A percentile compares a stretch with the other conserved stretches of the same genome.
These are phyloP conservation scores for Eilema caniola DNA, from an alignment of 2,888 invertebrate species.

Conservation along the genomic window DNA sequence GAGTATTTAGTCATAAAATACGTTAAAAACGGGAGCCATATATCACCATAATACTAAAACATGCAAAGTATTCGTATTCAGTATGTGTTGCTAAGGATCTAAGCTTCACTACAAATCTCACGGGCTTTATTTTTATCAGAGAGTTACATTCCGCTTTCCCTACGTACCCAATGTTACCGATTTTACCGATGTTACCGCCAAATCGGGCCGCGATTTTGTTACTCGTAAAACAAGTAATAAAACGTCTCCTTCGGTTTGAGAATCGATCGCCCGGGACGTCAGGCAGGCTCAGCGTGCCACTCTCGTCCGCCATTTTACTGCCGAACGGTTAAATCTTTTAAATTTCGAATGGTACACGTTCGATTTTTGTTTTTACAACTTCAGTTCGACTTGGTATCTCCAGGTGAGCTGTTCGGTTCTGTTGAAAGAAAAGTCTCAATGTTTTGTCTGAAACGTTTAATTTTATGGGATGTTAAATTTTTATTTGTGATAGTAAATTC, in stretches of 20 bases:
- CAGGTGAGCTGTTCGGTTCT: constrained; percentile 39
- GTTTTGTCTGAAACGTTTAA: constrained; percentile 25
- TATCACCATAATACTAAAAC: constrained; percentile 33
- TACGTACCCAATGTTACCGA: constrained; percentile 38
- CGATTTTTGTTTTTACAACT: constrained; percentile 54
- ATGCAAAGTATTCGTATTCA: constrained; percentile 51
- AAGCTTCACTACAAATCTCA: constrained; percentile 61
- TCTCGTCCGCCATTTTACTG: constrained; percentile 61
- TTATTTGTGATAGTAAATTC: constrained; percentile 16
- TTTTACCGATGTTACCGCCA: constrained; percentile 56
- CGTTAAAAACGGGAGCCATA: not conserved
- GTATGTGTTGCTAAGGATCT: constrained; percentile 46
- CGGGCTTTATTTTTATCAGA: constrained; percentile 71
- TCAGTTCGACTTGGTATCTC: constrained; percentile 46
- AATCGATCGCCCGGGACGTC: constrained; percentile 67
- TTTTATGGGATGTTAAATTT: constrained; percentile 17
- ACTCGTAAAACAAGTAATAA: constrained; percentile 75
- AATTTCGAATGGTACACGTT: constrained; percentile 64
- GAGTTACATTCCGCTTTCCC: constrained; percentile 53
- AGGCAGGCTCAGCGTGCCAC: constrained; percentile 54
- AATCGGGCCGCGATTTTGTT: constrained; percentile 68
- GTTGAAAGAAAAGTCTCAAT: constrained; percentile 26
- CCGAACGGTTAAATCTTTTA: constrained; percentile 65
- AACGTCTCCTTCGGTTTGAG: constrained; percentile 68
- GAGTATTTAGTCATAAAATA: not conserved